Evolutionary conservation across 2,113 vertebrate species (phyloP), one percentile per base, ranked within the genome.

Genomic region (Carollia perspicillata): DNA sequence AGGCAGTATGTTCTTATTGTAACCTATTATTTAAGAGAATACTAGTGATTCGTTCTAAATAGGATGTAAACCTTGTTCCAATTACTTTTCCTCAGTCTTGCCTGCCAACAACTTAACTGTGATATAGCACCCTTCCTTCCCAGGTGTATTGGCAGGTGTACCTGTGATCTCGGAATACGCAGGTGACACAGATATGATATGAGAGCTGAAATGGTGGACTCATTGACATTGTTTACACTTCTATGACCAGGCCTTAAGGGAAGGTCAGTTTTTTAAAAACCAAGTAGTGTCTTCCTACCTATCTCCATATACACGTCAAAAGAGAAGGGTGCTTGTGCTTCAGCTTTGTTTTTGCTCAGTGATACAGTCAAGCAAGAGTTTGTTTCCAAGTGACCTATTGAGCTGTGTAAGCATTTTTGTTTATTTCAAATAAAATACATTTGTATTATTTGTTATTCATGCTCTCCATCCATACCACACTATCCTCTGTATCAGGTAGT

Each of bases 401-500:
- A 96, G 93, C 93, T 96, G 71, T 97, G 93, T 97, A 97, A 93
- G 94, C 96, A 83, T 95, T 97, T 95, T 98, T 94, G 97, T 96
- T 97, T 95, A 97, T 97, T 97, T 97, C 96, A 95, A 98, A 97
- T 97, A 97, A 98, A 97, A 93, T 95, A n/a, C 93, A 96, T 98
- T 98, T 98, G 98, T 98, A 97, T 97, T 97, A 97, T 97, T 97
- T 98, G 97, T 97, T 97, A 97, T 97, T 95, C 92, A 93, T 97
- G 93, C 80, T 96, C 95, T 97, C 90, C 97, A 4, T 94, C 95
- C 96, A 58, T 96, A 92, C 89, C 75, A 66, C 89, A 95, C 93
- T 96, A 87, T 77, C 95, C 89, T 98, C 95, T 97, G 97, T 98
- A 97, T 78, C 80, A 84, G 74, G 9, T 49, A 95, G 95, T 74